Conservation (phyloP, 2,888 invertebrate species). For the Homarus gammarus region DNA sequence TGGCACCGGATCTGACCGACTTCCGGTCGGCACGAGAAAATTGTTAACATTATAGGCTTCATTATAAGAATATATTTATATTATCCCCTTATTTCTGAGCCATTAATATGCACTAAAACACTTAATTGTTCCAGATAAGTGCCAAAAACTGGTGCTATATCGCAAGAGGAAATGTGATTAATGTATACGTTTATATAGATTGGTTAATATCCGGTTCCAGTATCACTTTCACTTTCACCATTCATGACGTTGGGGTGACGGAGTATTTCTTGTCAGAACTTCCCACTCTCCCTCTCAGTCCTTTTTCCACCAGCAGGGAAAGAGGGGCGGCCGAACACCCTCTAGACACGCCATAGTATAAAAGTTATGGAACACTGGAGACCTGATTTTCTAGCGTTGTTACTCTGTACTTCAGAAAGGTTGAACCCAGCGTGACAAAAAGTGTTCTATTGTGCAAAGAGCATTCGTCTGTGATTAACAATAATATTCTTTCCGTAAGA, state of each 20-base stretch:
- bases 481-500: not conserved
- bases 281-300: slow-evolving; percentile 21
- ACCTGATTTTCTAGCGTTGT: too few relatives aligned
- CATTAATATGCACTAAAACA: too few relatives aligned
- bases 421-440: not conserved
- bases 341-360: too few relatives aligned
- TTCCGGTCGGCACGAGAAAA: not conserved
- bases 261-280: not conserved
- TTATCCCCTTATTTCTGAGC: too few relatives aligned
- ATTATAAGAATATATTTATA: too few relatives aligned
- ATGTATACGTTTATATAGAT: not conserved
- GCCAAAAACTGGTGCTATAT: too few relatives aligned
- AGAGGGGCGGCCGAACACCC: not conserved
- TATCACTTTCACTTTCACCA: not conserved
- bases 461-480: not conserved
- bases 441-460: not conserved
- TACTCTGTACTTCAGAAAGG: too few relatives aligned
- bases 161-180: too few relatives aligned
- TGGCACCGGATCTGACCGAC: not conserved
- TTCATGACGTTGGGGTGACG: not conserved
- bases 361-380: too few relatives aligned
- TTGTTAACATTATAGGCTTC: too few relatives aligned
- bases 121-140: too few relatives aligned
- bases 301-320: not conserved
- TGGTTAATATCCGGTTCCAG: not conserved